These are phyloP conservation scores for Crotalus tigris DNA, from an alignment of 2,113 vertebrate genomes.

Conservation along the genomic window DNA sequence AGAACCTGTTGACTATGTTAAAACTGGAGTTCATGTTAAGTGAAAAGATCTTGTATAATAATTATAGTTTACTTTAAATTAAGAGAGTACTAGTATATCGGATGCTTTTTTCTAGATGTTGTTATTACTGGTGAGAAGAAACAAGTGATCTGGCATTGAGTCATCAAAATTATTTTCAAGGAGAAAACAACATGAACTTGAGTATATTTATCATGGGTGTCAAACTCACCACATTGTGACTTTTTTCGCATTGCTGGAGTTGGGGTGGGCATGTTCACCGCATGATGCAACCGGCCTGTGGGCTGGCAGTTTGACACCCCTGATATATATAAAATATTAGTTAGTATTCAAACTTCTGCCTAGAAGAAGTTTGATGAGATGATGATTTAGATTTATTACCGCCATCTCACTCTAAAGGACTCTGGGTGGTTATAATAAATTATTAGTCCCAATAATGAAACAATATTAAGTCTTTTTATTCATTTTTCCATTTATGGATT, in stretches of 20 bases:
- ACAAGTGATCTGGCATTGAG: neutral
- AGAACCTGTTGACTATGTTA: neutral
- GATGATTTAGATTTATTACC: neutral
- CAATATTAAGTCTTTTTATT: neutral
- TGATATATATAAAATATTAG: too few species aligned
- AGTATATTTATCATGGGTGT: too few species aligned
- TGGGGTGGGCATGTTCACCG: too few species aligned
- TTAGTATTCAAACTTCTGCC: neutral
- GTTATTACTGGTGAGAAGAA: neutral
- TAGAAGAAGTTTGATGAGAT: neutral
- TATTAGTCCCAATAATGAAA: neutral
- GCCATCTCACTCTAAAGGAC: neutral
- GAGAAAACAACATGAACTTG: neutral
- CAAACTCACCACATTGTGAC: too few species aligned
- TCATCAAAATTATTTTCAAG: neutral
- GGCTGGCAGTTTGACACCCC: too few species aligned
- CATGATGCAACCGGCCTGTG: too few species aligned
- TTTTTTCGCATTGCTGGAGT: too few species aligned
- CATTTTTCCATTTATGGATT: neutral
- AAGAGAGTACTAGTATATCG: neutral
- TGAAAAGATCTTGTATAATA: neutral
- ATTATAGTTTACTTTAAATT: neutral
- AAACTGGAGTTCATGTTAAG: neutral
- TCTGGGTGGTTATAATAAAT: neutral
- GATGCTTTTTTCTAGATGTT: neutral